phyloP scores from a whole-genome alignment of 2,113 vertebrate genomes.

The Talpa occidentalis region DNA sequence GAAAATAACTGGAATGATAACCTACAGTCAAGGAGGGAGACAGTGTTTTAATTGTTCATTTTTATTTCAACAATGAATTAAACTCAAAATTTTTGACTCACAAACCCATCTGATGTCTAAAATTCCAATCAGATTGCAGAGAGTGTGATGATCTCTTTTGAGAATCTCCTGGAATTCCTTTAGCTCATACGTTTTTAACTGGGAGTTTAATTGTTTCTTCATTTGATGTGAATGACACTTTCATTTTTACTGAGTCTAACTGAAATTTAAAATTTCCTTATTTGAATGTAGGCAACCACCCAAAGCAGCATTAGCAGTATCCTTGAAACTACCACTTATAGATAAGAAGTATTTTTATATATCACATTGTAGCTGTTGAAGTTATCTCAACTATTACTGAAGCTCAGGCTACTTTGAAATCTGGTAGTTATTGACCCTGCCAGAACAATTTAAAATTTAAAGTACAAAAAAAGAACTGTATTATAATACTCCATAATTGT shows the following conservation, averaged over 20 bases:
- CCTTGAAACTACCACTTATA: too few species aligned
- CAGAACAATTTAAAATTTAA: too few species aligned
- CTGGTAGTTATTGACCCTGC: too few species aligned
- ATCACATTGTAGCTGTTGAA: background rate
- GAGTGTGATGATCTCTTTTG: background rate
- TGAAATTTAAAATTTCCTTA: background rate
- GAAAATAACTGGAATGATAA: background rate
- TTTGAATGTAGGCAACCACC: background rate
- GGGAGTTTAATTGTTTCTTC: background rate
- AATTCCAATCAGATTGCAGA: background rate
- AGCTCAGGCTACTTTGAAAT: too few species aligned
- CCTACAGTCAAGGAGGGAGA: background rate
- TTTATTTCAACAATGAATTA: conserved; percentile 14
- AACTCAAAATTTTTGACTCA: background rate
- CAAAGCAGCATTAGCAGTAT: background rate
- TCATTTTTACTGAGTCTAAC: background rate
- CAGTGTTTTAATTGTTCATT: background rate
- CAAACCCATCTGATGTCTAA: background rate
- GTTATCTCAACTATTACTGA: too few species aligned
- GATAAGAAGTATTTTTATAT: too few species aligned
- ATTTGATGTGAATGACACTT: too few species aligned
- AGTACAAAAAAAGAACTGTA: too few species aligned
- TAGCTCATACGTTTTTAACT: background rate
- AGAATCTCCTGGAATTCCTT: background rate
- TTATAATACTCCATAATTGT: too few species aligned